phyloP scores from a whole-genome alignment of 2,888 invertebrate species.

The Notodonta dromedarius region DNA sequence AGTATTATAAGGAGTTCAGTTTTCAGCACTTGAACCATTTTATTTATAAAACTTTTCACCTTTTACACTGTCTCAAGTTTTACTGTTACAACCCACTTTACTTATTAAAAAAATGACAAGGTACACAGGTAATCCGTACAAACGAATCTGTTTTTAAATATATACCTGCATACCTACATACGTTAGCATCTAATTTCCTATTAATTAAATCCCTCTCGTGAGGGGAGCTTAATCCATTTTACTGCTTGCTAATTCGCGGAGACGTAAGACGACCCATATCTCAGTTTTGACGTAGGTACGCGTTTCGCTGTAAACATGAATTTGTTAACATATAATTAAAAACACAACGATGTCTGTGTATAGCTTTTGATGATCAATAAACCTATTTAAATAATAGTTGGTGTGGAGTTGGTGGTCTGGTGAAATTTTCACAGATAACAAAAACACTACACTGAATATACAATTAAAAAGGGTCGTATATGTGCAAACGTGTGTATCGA shows the following conservation, averaged over 20 bases:
- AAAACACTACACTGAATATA: too few species aligned
- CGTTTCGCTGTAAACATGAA: constrained; percentile 45
- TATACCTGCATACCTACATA: constrained; percentile 43
- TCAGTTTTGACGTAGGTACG: constrained; percentile 56
- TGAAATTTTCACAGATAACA: too few species aligned
- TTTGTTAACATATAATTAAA: constrained; percentile 48
- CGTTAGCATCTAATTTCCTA: constrained; percentile 49
- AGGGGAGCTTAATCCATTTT: constrained; percentile 61
- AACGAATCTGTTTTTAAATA: constrained; percentile 41
- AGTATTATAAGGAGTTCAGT: too few species aligned
- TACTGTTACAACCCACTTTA: too few species aligned
- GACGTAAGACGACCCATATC: constrained; percentile 59
- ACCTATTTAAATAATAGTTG: too few species aligned
- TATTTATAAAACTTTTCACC: too few species aligned
- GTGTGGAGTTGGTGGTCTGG: too few species aligned
- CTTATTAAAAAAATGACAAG: too few species aligned
- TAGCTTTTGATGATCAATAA: background rate
- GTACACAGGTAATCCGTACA: constrained; percentile 3
- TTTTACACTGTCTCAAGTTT: too few species aligned
- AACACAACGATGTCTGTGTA: constrained; percentile 24
- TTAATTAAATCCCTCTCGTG: constrained; percentile 59
- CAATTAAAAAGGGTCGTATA: background rate
- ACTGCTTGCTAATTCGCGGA: constrained; percentile 57
- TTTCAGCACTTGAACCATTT: too few species aligned
- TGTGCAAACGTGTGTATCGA: constrained; percentile 11